Percentiles rank a stretch among this genome's conserved stretches.
Evolutionary conservation across 2,888 invertebrate genomes (phyloP).

Genomic region (Sarcophaga caerulescens): DNA sequence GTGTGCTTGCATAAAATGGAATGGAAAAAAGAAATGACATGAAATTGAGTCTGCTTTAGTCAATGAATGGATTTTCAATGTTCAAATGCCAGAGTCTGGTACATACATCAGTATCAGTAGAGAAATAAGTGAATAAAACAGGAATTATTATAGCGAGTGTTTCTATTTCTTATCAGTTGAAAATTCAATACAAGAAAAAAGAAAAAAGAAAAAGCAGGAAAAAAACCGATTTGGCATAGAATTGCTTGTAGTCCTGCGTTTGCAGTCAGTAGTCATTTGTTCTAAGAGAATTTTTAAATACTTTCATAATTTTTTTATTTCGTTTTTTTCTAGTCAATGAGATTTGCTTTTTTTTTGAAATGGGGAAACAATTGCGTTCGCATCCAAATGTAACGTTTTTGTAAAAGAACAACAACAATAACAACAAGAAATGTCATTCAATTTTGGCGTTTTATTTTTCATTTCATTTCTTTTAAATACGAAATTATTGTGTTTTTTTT

Average conservation of each 20-base stretch:
- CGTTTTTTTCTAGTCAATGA: constrained; percentile 41
- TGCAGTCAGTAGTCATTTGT: neutral
- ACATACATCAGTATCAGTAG: neutral
- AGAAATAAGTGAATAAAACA: neutral
- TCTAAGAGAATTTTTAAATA: constrained; percentile 15
- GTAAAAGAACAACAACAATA: neutral
- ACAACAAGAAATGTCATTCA: no score
- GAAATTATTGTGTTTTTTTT: constrained; percentile 49
- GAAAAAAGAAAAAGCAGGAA: neutral
- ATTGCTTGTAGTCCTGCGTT: neutral
- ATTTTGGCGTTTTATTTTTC: constrained; percentile 7
- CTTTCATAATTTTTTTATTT: constrained; percentile 7
- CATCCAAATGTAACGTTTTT: neutral
- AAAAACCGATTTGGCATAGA: constrained; percentile 46
- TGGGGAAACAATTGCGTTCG: neutral
- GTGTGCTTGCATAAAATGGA: neutral
- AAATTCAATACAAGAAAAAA: constrained; percentile 16
- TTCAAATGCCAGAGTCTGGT: constrained; percentile 50
- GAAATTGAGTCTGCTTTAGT: constrained; percentile 10
- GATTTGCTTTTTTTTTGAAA: constrained; percentile 37
- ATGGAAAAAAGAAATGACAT: neutral
- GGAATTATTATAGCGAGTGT: constrained; percentile 49
- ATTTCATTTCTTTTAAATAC: constrained; percentile 36
- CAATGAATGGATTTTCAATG: constrained; percentile 62
- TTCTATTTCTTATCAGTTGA: constrained; percentile 65